phyloP scores from a whole-genome alignment of 2,797 vertebrate genomes.

The Catostomus latipinnis region DNA sequence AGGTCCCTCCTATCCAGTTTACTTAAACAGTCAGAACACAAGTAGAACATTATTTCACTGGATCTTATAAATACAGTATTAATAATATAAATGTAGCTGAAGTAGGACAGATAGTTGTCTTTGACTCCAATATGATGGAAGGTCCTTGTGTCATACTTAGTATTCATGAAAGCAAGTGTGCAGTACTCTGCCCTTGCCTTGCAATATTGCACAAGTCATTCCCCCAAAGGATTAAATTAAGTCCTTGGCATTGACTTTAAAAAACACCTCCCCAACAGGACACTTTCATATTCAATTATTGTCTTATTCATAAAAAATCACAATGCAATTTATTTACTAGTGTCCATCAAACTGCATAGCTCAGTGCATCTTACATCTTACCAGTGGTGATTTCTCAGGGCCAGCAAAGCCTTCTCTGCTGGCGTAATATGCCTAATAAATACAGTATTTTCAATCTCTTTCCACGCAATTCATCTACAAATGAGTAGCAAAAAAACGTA shows the following conservation, averaged over 20 bases:
- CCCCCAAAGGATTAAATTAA: slow-evolving; percentile 28
- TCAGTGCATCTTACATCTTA: neutral
- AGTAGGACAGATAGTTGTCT: neutral
- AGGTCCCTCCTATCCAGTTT: neutral
- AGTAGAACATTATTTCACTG: neutral
- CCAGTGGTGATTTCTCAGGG: neutral
- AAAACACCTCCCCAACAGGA: neutral
- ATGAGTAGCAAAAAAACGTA: no score
- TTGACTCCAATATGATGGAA: neutral
- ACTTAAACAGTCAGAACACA: neutral
- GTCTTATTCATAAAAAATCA: neutral
- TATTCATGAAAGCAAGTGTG: slow-evolving; percentile 42
- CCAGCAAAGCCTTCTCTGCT: no score
- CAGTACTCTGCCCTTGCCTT: slow-evolving; percentile 29
- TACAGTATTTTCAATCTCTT: no score
- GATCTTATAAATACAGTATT: neutral
- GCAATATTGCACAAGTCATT: slow-evolving; percentile 32
- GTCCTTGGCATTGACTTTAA: slow-evolving; percentile 30
- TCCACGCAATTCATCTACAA: no score
- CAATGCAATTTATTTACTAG: neutral
- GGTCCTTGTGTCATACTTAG: slow-evolving; percentile 20
- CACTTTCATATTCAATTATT: neutral
- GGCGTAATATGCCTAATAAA: no score
- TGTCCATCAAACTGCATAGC: neutral
- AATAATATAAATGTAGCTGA: neutral